Conservation (phyloP, 2,113 vertebrate species). For the Salminus brasiliensis region DNA sequence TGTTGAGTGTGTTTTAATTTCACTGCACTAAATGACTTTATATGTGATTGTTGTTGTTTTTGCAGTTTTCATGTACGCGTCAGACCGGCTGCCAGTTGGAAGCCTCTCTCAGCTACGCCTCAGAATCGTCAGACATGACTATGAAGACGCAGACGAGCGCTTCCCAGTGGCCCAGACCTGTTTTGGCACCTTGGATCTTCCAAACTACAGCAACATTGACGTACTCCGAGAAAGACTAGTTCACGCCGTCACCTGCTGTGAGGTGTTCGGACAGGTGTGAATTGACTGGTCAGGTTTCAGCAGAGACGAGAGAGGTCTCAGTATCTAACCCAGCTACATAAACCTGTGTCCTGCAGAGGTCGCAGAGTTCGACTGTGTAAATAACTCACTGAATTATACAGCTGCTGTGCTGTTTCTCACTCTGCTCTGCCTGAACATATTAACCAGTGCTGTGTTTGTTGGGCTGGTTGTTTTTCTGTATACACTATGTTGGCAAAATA, state of each 20-base stretch:
- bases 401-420: no score
- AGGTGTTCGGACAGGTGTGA: slow-evolving; percentile 34
- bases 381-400: no score
- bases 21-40: not conserved
- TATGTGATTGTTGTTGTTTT: not conserved
- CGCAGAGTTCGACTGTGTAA: no score
- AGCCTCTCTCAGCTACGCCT: slow-evolving; percentile 24
- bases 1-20: no score
- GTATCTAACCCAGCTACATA: no score
- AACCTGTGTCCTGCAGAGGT: no score
- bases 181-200: slow-evolving; percentile 37
- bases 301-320: not conserved
- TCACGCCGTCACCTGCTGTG: slow-evolving; percentile 50
- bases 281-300: not conserved
- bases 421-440: no score
- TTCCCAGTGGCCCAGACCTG: slow-evolving; percentile 52
- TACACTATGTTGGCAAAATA: no score
- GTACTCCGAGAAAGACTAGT: slow-evolving; percentile 60
- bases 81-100: slow-evolving; percentile 51
- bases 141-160: slow-evolving; percentile 48
- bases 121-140: fast-evolving
- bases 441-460: no score
- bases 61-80: slow-evolving; percentile 70
- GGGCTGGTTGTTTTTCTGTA: no score
- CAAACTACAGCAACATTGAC: slow-evolving; percentile 66